Base-by-base conservation (phyloP, 1,140 invertebrate species). In the Cherax quadricarinatus region DNA sequence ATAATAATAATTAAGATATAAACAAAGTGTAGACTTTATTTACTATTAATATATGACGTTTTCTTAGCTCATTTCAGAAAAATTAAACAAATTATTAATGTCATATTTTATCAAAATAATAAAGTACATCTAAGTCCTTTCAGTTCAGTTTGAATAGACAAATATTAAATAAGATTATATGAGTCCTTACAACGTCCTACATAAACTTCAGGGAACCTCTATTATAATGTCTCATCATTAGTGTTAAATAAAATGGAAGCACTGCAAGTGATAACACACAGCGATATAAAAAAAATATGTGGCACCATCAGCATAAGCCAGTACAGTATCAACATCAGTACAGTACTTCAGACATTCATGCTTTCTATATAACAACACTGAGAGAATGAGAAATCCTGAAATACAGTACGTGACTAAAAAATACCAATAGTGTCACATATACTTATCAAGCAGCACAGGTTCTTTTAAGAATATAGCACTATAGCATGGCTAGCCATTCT, bases 381-480 rank as follows among this genome's bases (percentile, higher is more conserved):
- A 30, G 70, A 75, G 24, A 75, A 75, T 75, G 30, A 75, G n/a
- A 75, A 75, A 9, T 75, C 70, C 70, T 30, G 24, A 30, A 30
- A 87, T 75, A 53, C 41, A 49, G 66, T 86, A 85, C 60, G 70
- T 14, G 49, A 73, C 9, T 73, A 7, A 73, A 87, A 73, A 66
- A 41, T 78, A 51, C 70, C 49, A 57, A 87, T 51, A 57, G 78
- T 73, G 62, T 21, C 73, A 87, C 73, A 87, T 78, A 87, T 57
- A 87, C 85, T 73, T 49, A 87, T 70, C 85, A 87, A 87, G 85
- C 85, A 87, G 85, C 85, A 87, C 85, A 73, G 85, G 24, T 87
- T 87, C 24, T 12, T 87, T 41, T 48, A 73, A 48, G 30, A 87
- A 81, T 73, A 66, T 78, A 83, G 79, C 88, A 57, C 48, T 75